Evolutionary conservation across 2,888 invertebrate species (phyloP).

Genomic region (Parnassius apollo): DNA sequence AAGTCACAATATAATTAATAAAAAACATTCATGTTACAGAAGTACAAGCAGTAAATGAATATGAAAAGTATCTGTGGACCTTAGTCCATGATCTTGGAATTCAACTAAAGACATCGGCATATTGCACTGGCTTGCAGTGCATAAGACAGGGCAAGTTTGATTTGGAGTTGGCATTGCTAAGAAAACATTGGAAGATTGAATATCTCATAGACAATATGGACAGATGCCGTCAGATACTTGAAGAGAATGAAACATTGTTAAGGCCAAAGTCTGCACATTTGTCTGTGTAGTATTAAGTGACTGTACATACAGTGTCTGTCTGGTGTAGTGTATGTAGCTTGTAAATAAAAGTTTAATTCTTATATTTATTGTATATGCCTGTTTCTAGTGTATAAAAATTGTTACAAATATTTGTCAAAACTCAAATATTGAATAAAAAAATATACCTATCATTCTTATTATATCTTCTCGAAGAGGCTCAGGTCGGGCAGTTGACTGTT

Average conservation of each 20-base stretch:
- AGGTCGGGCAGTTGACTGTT: too few species aligned
- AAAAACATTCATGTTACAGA: conserved; percentile 78
- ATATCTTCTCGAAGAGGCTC: too few species aligned
- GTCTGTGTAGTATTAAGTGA: conserved; percentile 33
- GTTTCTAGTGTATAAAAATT: too few species aligned
- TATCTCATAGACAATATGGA: conserved; percentile 85
- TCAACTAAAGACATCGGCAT: conserved; percentile 88
- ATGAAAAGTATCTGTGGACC: conserved; percentile 86
- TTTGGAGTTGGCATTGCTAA: conserved; percentile 87
- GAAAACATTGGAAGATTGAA: conserved; percentile 90
- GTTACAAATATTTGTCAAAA: too few species aligned
- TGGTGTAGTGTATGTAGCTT: too few species aligned
- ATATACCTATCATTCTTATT: too few species aligned
- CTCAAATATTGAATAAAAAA: too few species aligned
- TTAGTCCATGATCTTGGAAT: conserved; percentile 93
- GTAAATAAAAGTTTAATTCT: too few species aligned
- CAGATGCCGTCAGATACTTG: conserved; percentile 75
- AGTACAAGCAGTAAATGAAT: conserved; percentile 93
- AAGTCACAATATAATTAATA: too few species aligned
- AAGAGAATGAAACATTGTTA: conserved; percentile 70
- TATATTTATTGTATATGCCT: too few species aligned
- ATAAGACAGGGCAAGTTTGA: conserved; percentile 91
- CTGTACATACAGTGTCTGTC: too few species aligned
- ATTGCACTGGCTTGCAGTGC: conserved; percentile 90
- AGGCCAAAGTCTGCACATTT: conserved; percentile 58